Percentiles rank a stretch among this genome's conserved stretches.
Conservation (phyloP, 2,888 invertebrate genomes). For the Eueremaeus valkanovi region DNA sequence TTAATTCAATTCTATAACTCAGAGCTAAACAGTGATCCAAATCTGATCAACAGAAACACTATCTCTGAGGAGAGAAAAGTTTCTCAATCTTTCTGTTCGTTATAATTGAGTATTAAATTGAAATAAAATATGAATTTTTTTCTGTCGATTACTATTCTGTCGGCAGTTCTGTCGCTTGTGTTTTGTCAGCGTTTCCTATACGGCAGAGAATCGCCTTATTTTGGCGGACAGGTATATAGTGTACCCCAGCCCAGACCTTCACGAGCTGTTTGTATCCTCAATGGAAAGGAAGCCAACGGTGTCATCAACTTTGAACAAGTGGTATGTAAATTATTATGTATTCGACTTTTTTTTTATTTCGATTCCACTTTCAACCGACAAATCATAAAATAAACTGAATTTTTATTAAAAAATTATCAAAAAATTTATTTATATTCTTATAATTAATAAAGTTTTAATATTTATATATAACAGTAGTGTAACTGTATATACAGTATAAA, state of each 20-base stretch:
- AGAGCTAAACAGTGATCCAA: not conserved
- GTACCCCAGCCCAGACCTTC: constrained; percentile 42
- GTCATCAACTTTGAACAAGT: constrained; percentile 73
- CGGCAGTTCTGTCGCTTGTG: not conserved
- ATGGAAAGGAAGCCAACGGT: constrained; percentile 72
- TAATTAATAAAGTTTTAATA: too few relatives aligned
- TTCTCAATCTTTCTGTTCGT: too few relatives aligned
- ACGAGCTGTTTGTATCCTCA: constrained; percentile 81
- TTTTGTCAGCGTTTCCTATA: not conserved
- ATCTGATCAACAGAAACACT: not conserved
- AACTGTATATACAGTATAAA: too few relatives aligned
- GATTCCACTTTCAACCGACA: too few relatives aligned
- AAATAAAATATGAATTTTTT: not conserved
- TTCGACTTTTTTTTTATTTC: too few relatives aligned
- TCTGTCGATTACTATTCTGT: not conserved
- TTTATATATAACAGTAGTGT: too few relatives aligned
- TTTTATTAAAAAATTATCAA: too few relatives aligned
- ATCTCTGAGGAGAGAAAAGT: too few relatives aligned
- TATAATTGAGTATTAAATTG: not conserved
- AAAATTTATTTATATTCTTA: too few relatives aligned
- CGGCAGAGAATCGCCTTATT: not conserved
- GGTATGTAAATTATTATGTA: too few relatives aligned
- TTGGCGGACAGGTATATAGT: not conserved
- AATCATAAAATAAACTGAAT: too few relatives aligned
- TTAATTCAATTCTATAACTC: not conserved